These are phyloP conservation scores for Drosophila tani DNA, from an alignment of 1,140 invertebrate species.

Conservation along the genomic window DNA sequence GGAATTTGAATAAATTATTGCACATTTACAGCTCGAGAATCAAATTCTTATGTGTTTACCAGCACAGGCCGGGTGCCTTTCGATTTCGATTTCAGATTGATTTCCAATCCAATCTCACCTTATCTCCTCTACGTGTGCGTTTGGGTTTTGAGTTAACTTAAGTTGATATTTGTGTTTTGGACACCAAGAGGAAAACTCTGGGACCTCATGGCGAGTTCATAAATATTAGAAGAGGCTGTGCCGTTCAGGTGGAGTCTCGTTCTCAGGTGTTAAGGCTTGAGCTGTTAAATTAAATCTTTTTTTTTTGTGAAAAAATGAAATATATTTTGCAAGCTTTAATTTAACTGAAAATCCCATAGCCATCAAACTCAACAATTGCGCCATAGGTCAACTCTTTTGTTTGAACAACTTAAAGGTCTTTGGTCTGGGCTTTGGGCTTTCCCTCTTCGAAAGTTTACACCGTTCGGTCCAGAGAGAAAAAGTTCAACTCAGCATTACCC, in stretches of 20 bases:
- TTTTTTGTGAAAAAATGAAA: no score
- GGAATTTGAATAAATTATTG: constrained; percentile 82
- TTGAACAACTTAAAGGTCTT: constrained; percentile 29
- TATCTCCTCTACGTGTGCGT: constrained; percentile 1
- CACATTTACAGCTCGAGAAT: constrained; percentile 76
- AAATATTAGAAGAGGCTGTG: constrained; percentile 63
- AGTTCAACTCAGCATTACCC: constrained; percentile 31
- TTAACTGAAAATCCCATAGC: neutral
- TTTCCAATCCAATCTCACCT: constrained; percentile 72
- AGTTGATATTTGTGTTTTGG: constrained; percentile 21
- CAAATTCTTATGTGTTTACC: constrained; percentile 71
- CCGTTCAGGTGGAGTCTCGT: neutral
- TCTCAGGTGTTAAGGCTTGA: constrained; percentile 26
- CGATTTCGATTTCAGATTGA: constrained; percentile 76
- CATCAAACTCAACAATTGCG: constrained; percentile 4
- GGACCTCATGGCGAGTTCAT: constrained; percentile 60
- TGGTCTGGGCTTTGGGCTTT: constrained; percentile 7
- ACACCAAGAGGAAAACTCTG: constrained; percentile 13
- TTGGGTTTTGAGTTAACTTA: constrained; percentile 8
- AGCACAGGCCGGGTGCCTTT: constrained; percentile 49
- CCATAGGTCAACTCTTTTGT: constrained; percentile 15
- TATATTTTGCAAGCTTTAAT: neutral
- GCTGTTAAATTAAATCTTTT: constrained; percentile 24
- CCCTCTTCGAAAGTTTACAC: constrained; percentile 31
- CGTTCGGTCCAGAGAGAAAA: constrained; percentile 6